Conservation (phyloP, 2,888 invertebrate species). For the Polia nebulosa region DNA sequence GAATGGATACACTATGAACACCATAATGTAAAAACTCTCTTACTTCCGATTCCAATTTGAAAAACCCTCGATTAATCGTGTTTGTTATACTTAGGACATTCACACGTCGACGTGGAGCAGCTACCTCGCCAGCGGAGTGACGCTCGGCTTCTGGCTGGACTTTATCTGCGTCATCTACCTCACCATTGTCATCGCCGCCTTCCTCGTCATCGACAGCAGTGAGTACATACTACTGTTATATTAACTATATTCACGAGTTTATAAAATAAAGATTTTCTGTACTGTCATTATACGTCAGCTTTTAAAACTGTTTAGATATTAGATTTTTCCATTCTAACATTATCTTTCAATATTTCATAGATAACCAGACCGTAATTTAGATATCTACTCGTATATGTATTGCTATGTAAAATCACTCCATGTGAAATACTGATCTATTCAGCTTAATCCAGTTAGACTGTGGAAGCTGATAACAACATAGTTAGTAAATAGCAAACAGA, state of each 20-base stretch:
- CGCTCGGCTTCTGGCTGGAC: slow-evolving; percentile 95
- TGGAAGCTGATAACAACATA: too few relatives aligned
- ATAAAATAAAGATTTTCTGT: neutral
- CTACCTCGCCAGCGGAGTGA: slow-evolving; percentile 92
- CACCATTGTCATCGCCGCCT: slow-evolving; percentile 93
- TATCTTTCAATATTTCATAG: too few relatives aligned
- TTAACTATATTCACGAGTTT: neutral
- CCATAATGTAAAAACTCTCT: neutral
- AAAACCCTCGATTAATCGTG: neutral
- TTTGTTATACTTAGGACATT: slow-evolving; percentile 87
- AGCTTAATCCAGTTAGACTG: too few relatives aligned
- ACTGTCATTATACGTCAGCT: neutral
- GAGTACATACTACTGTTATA: slow-evolving; percentile 69
- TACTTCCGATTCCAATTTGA: too few relatives aligned
- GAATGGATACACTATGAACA: neutral
- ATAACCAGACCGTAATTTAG: too few relatives aligned
- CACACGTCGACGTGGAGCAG: slow-evolving; percentile 95
- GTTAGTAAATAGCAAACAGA: too few relatives aligned
- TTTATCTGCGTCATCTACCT: slow-evolving; percentile 93
- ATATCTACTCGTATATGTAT: too few relatives aligned
- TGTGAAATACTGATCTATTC: too few relatives aligned
- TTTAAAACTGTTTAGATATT: too few relatives aligned
- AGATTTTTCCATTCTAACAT: too few relatives aligned
- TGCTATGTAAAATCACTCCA: too few relatives aligned
- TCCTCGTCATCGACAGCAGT: slow-evolving; percentile 91